Base-by-base conservation (phyloP, 2,888 invertebrate genomes). In the Uloborus plumipes region DNA sequence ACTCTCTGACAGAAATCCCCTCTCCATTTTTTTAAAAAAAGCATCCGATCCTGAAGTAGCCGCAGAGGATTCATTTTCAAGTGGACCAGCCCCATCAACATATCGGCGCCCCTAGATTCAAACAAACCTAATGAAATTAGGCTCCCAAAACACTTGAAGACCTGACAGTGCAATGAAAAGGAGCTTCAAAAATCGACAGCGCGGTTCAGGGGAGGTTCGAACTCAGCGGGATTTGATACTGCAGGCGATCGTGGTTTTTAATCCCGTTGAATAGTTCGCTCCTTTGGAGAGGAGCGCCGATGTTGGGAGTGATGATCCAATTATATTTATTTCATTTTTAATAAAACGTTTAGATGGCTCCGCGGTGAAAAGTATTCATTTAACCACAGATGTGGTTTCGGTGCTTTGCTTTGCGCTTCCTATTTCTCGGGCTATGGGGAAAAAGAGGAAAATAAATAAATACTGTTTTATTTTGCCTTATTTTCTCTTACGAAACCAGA, bases 121-220 rank as follows among this genome's bases (percentile, higher is more conserved):
- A 81, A 75, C 65, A 75, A n/a, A 15, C 13, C 58, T 74, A 81
- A 81, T 81, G 69, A 75, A 81, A 81, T 81, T 70, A 80, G 62
- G 73, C n/a, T 72, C 79, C 66, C 67, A 61, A 80, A 78, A 73
- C 70, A 81, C 81, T 81, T 70, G 69, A 81, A 75, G 79, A 69
- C 67, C 66, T 80, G 79, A 80, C 79, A 79, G 79, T 47, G 73
- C 67, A 55, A 22, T 80, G 73, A 79, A 79, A 79, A 39, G 70
- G 66, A 71, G 22, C 58, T 72, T 70, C 71, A 71, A 78, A 79
- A 72, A 70, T 47, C 78, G 72, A 50, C 66, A 53, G 20, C 26
- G 31, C 31, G 20, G 20, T 47, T 59, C 16, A n/a, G 50, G 13
- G 67, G 18, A 20, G 31, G 62, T 61, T 31, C 39, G 7, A 53